Evolutionary conservation across 2,888 invertebrate species (phyloP).

Genomic region (Trissonchulus sp.): DNA sequence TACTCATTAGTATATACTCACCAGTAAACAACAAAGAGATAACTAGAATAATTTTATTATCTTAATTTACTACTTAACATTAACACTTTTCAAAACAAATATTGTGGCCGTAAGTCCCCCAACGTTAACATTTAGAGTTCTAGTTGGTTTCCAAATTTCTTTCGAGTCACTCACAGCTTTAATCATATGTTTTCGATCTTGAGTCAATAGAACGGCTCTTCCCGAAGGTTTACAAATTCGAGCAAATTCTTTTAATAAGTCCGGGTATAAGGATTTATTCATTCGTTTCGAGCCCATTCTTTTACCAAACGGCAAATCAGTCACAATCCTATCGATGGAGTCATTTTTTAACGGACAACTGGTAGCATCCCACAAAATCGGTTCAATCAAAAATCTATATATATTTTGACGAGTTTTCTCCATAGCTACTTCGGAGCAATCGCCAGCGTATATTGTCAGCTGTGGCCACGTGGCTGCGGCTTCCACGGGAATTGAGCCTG

Average conservation of each 20-base stretch:
- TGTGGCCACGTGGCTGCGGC: conserved; percentile 57
- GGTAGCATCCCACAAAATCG: conserved; percentile 56
- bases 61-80: too few species aligned
- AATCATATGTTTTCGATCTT: conserved; percentile 50
- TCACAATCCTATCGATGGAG: conserved; percentile 59
- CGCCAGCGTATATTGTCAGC: conserved; percentile 58
- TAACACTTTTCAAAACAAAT: background rate
- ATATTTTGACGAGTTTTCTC: conserved; percentile 55
- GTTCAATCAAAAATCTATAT: too few species aligned
- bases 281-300: conserved; percentile 58
- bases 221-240: conserved; percentile 56
- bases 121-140: background rate
- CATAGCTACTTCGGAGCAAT: conserved; percentile 53
- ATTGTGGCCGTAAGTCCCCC: background rate
- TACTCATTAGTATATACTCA: too few species aligned
- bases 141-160: background rate
- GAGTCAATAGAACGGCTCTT: conserved; percentile 58
- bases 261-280: conserved; percentile 59
- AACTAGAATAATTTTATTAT: too few species aligned
- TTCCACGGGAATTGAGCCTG: conserved; percentile 62
- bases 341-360: conserved; percentile 57
- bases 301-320: conserved; percentile 56
- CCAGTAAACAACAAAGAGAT: too few species aligned
- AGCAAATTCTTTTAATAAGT: conserved; percentile 58
- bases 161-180: background rate